Percentiles rank a stretch among this genome's conserved stretches.
phyloP scores from a whole-genome alignment of 2,113 vertebrate genomes.

The Oncorhynchus kisutch region DNA sequence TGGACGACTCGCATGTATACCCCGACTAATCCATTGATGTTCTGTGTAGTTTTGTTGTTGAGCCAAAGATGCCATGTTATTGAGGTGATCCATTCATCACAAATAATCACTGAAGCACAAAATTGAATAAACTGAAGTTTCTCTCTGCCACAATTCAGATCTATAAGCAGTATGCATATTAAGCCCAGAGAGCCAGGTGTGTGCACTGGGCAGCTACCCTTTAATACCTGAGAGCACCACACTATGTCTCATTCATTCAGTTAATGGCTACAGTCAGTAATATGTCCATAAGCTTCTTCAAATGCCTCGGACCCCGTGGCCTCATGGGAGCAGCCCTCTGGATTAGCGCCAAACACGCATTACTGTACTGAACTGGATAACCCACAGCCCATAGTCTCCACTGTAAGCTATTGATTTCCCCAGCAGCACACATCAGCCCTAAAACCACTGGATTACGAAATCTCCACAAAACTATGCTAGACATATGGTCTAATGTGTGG shows the following conservation, averaged over 20 bases:
- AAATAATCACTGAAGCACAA: too few relatives aligned
- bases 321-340: conserved; percentile 40
- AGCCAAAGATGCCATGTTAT: background rate
- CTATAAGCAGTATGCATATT: background rate
- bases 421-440: background rate
- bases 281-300: conserved; percentile 38
- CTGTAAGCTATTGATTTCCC: conserved; percentile 10
- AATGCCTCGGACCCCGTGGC: conserved; percentile 12
- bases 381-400: conserved; percentile 28
- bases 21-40: background rate
- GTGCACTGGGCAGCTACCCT: background rate
- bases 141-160: too few relatives aligned
- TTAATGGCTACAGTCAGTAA: conserved; percentile 53
- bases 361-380: conserved; percentile 49
- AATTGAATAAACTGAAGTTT: too few relatives aligned
- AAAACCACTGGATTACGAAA: conserved; percentile 24
- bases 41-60: background rate
- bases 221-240: conserved; percentile 10
- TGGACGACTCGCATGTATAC: background rate
- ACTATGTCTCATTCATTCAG: conserved; percentile 35
- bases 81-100: background rate
- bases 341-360: conserved; percentile 56
- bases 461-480: background rate
- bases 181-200: background rate
- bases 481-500: too few relatives aligned